phyloP scores from a whole-genome alignment of 2,113 vertebrate genomes.

The Heterocephalus glaber region DNA sequence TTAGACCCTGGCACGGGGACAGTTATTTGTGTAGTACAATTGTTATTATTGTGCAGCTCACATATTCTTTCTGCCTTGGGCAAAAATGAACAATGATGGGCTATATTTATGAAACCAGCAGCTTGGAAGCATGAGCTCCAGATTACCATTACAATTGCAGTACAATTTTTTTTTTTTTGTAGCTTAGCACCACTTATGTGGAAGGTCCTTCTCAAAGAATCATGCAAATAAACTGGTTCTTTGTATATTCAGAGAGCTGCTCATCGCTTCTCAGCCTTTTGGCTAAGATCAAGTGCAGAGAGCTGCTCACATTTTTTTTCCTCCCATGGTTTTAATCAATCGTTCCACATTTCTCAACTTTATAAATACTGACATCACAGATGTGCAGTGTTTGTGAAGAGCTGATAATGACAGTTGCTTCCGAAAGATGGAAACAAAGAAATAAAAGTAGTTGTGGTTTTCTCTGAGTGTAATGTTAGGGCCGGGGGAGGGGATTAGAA shows the following conservation, averaged over 20 bases:
- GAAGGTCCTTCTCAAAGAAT: slow-evolving; percentile 57
- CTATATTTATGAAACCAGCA: slow-evolving; percentile 75
- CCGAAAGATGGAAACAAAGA: slow-evolving; percentile 53
- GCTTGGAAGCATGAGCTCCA: slow-evolving; percentile 59
- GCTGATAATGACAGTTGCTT: not conserved
- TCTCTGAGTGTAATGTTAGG: not conserved
- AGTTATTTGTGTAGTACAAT: slow-evolving; percentile 73
- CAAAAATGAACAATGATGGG: slow-evolving; percentile 73
- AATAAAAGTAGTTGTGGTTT: slow-evolving; percentile 56
- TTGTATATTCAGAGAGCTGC: slow-evolving; percentile 58
- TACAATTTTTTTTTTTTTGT: slow-evolving; percentile 34
- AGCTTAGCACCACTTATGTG: slow-evolving; percentile 59
- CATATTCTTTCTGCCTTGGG: slow-evolving; percentile 65
- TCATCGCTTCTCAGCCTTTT: not conserved
- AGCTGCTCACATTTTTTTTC: too few relatives aligned
- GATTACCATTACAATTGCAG: slow-evolving; percentile 69
- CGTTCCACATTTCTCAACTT: slow-evolving; percentile 47
- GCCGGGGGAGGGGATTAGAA: not conserved
- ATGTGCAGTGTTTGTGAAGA: slow-evolving; percentile 38
- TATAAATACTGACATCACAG: slow-evolving; percentile 52
- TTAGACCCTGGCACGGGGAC: slow-evolving; percentile 55
- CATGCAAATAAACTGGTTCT: slow-evolving; percentile 60
- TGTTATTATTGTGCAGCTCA: slow-evolving; percentile 74
- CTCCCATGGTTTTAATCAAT: slow-evolving; percentile 42
- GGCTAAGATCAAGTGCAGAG: too few relatives aligned